Evolutionary conservation across 2,113 vertebrate species (phyloP), one percentile per base, ranked within the genome.

Genomic region (Mobula birostris): DNA sequence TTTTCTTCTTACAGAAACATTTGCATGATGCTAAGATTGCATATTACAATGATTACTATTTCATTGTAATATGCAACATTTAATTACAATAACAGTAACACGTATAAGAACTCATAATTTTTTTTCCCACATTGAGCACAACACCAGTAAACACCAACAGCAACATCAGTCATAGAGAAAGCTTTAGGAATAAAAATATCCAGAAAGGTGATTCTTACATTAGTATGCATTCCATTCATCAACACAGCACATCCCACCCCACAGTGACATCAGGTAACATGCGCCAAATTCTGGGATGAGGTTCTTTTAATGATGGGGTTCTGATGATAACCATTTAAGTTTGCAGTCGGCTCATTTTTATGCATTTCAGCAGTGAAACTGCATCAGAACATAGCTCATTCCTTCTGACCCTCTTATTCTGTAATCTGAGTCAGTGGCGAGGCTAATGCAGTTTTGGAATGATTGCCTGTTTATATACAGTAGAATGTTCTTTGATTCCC

Each of bases 381-480:
- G 61, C n/a, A 68, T n/a, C 85, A 90, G 17, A 68, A 1, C 29
- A 66, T n/a, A 68, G 1, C 14, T 90, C 61, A 68, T 17, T 32
- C 12, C 21, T 90, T 29, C 85, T 36, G 61, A 8, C 12, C n/a
- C n/a, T 90, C 21, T 66, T 32, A 5, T 68, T 15, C 5, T 90
- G 58, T 24, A 92, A 72, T 19, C 36, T 19, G n/a, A 48, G 5
- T 48, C 90, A 70, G 90, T 93, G 91, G 32, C 74, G 70, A 74
- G 68, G 32, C 70, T 74, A 68, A 48, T 48, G 1, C 91, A 48
- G 66, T 74, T 93, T 93, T 93, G 91, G 91, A 93, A 93, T 93
- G 91, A 74, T 76, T 40, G 40, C 8, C 29, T 5, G 12, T 93
- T 8, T 93, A 93, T 93, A 76, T 93, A 93, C 91, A 93, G 36